These are phyloP conservation scores for Tenthredo mesomela DNA, from an alignment of 2,888 invertebrate genomes.

Conservation along the genomic window DNA sequence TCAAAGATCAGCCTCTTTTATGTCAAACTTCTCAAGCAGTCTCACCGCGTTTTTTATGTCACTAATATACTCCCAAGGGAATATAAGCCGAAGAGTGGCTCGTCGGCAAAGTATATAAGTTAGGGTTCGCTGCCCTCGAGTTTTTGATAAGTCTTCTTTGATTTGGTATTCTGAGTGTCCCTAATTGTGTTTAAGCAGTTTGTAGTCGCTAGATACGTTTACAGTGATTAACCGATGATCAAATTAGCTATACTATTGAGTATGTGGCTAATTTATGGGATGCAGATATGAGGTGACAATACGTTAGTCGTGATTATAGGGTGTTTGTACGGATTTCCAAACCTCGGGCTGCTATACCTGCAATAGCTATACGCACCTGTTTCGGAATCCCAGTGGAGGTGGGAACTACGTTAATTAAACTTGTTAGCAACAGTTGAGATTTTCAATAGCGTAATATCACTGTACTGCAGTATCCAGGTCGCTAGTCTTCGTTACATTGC, in stretches of 20 bases:
- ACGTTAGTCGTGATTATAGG: not conserved
- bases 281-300: not conserved
- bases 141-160: not conserved
- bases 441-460: slow-evolving; percentile 24
- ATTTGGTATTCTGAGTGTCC: not conserved
- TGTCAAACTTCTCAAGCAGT: slow-evolving; percentile 17
- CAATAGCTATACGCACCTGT: not conserved
- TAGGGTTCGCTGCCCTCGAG: not conserved
- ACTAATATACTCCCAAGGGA: slow-evolving; percentile 1
- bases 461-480: slow-evolving; percentile 20
- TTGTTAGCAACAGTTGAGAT: slow-evolving; percentile 46
- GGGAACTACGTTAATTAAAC: slow-evolving; percentile 48
- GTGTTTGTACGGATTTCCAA: not conserved
- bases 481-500: slow-evolving; percentile 42
- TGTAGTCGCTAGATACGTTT: not conserved
- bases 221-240: not conserved
- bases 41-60: not conserved
- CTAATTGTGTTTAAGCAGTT: not conserved
- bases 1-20: not conserved
- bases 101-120: not conserved
- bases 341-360: not conserved
- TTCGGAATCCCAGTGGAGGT: not conserved
- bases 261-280: not conserved
- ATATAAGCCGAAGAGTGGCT: slow-evolving; percentile 6
- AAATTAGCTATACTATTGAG: not conserved